Base-by-base conservation (phyloP, 2,797 vertebrate genomes). In the Clarias laeviceps region DNA sequence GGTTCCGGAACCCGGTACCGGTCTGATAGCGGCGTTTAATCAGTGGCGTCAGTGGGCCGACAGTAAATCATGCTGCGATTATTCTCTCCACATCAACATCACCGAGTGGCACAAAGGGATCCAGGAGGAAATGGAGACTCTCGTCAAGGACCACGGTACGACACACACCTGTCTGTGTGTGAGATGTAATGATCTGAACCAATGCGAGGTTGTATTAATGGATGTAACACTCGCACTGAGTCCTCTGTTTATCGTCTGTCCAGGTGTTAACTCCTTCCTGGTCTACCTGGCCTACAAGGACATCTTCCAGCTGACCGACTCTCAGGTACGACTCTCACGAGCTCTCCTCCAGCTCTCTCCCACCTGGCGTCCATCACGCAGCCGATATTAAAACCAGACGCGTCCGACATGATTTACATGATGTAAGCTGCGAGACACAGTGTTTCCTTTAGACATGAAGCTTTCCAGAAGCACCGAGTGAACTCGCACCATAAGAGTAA, bases 271-370 rank as follows among this genome's bases (percentile, higher is more conserved):
- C 94, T 99, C 98, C 57, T 99, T 99, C 94, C 94, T 98, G 56
- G 96, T 99, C 89, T 99, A 99, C 91, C 95, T 99, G 97, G 97
- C 97, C 78, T 99, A 99, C 93, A 99, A 99, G 93, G 97, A 99
- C 82, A 90, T 96, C 80, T 99, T 97, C 90, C 98, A 99, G 95
- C 96, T 99, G 0, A 96, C 95, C 0, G 98, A 99, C 73, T 96
- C 97, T 81, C 97, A 99, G 97, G 98, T 99, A 92, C 27, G 73
- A n/a, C 40, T 32, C 15, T 22, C 77, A 11, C 34, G 57, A 79
- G 18, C 15, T 50, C 22, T 5, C n/a, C 74, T 40, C 61, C n/a
- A 14, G 15, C 15, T 64, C 59, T 27, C 80, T 84, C 65, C 57
- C 29, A 68, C 34, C 18, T 57, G 69, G 45, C 20, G 66, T 61